phyloP scores from a whole-genome alignment of 2,797 vertebrate species.

The Melanitta fusca region DNA sequence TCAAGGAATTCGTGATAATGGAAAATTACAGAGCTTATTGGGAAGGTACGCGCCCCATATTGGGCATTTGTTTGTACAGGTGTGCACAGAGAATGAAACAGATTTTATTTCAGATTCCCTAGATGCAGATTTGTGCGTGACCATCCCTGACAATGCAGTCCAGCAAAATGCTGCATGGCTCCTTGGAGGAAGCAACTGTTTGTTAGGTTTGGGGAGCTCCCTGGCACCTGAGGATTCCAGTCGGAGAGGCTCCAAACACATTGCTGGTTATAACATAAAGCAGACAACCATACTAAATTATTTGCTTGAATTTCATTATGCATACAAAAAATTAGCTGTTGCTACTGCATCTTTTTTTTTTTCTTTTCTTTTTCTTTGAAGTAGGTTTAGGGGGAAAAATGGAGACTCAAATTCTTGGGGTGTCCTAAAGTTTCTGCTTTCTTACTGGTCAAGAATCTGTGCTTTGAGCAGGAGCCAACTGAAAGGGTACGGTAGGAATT shows the following conservation, averaged over 20 bases:
- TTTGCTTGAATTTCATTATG: not conserved
- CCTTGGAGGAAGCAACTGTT: too few species aligned
- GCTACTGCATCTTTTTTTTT: not conserved
- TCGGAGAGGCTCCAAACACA: not conserved
- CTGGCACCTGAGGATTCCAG: not conserved
- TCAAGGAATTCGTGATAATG: not conserved
- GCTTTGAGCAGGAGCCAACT: not conserved
- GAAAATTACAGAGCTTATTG: not conserved
- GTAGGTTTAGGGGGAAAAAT: not conserved
- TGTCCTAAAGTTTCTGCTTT: not conserved
- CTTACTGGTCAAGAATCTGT: not conserved
- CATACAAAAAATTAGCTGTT: not conserved
- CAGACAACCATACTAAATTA: not conserved
- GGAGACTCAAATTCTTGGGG: not conserved
- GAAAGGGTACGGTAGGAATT: not conserved
- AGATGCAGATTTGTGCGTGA: not conserved
- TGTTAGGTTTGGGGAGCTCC: too few species aligned
- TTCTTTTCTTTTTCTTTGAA: not conserved
- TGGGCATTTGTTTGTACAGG: not conserved
- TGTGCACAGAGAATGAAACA: not conserved
- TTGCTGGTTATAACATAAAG: not conserved
- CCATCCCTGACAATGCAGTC: not conserved
- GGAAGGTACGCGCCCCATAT: rapidly evolving
- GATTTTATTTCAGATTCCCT: not conserved
- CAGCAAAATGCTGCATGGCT: not conserved